Base-by-base conservation (phyloP, 2,113 vertebrate genomes). In the Bagarius yarrelli region DNA sequence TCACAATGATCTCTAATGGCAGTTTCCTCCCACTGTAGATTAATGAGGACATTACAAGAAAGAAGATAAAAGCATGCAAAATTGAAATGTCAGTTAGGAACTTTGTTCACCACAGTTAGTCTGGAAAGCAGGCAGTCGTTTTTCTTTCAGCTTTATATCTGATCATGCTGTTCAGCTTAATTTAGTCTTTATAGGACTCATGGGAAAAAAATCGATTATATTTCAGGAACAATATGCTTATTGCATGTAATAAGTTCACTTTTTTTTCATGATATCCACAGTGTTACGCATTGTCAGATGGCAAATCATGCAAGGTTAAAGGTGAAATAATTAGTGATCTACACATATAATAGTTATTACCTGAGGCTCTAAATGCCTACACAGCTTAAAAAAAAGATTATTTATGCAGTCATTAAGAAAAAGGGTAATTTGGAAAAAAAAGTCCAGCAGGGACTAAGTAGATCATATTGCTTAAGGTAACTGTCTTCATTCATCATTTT, bases 401-500 rank as follows among this genome's bases (percentile, higher is more conserved):
- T 59, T 52, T n/a, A 61, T 36, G 21, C 56, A 19, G 5, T 61
- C n/a, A 25, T n/a, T 60, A 60, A 23, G 8, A 27, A 80, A n/a
- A 27, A 61, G 44, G 56, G 67, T 72, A 50, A 80, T 80, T n/a
- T 80, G 55, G 72, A 60, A 50, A n/a, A 53, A 47, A 50, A 23
- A 52, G 47, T 18, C 66, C 25, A 80, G 21, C 78, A 72, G 66
- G 50, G 40, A 61, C 40, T 61, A 21, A 15, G 44, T 72, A 25
- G 78, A 60, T 60, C 27, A 44, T 69, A 47, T 71, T 71, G 66
- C 66, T 80, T 40, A 27, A 40, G 78, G 78, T 60, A n/a, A 67
- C 53, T 59, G 27, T 32, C 27, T 61, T 32, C 27, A 32, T 80
- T 80, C 40, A 80, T 50, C 53, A 80, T 50, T 60, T 50, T 72